Conservation (phyloP, 1,140 invertebrate genomes). For the Drosophila varians region DNA sequence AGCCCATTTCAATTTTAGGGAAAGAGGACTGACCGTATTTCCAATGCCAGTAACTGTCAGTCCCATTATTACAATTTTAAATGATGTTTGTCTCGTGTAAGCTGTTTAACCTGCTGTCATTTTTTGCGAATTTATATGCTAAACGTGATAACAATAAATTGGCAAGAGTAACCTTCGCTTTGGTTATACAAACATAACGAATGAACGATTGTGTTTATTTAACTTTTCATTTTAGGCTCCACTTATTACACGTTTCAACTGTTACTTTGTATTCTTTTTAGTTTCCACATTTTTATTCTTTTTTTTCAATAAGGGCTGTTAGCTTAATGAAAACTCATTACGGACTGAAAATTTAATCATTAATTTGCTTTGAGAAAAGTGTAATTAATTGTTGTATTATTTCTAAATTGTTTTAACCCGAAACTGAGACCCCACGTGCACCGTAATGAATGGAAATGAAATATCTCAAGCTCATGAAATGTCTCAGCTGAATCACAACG, state of each 20-base stretch:
- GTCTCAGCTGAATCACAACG: slow-evolving; percentile 3
- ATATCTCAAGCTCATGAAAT: slow-evolving; percentile 24
- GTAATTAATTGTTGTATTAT: slow-evolving; percentile 51
- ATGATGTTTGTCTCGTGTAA: slow-evolving; percentile 23
- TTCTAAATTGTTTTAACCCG: slow-evolving; percentile 36
- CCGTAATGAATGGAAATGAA: slow-evolving; percentile 25
- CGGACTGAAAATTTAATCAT: slow-evolving; percentile 33
- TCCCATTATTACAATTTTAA: slow-evolving; percentile 32
- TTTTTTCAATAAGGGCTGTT: too few species aligned
- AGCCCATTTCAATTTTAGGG: slow-evolving; percentile 1
- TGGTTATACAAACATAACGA: slow-evolving; percentile 27
- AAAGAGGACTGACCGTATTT: slow-evolving; percentile 13
- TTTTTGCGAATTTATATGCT: slow-evolving; percentile 20
- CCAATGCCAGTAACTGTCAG: slow-evolving; percentile 20
- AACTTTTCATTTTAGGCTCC: not conserved
- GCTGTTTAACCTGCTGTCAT: slow-evolving; percentile 26
- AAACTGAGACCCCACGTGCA: slow-evolving; percentile 20
- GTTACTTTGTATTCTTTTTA: slow-evolving; percentile 7
- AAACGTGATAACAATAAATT: slow-evolving; percentile 65
- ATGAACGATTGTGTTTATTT: slow-evolving; percentile 7
- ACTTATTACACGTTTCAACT: slow-evolving; percentile 20
- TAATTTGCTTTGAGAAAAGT: slow-evolving; percentile 39
- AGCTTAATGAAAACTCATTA: slow-evolving; percentile 34
- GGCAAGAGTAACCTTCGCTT: slow-evolving; percentile 28
- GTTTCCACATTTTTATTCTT: slow-evolving; percentile 24